Conservation (phyloP, 2,113 vertebrate genomes). For the Oplegnathus fasciatus region DNA sequence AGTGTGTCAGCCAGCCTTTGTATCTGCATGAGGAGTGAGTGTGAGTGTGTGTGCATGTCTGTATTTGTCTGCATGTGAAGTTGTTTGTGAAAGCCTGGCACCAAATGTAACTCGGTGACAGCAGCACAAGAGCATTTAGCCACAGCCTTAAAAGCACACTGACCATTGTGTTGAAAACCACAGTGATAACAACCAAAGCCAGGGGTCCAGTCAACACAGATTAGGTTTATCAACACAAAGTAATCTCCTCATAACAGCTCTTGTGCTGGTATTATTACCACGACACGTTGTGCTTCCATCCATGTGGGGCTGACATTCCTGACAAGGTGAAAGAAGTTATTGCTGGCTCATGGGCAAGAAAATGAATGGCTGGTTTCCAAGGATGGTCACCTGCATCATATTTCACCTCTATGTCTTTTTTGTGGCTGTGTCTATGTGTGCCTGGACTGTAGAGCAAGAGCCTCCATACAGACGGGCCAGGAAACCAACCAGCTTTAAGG, state of each 20-base stretch:
- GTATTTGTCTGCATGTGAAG: conserved; percentile 8
- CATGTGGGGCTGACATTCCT: conserved; percentile 55
- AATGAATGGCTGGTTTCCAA: conserved; percentile 46
- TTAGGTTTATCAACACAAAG: conserved; percentile 63
- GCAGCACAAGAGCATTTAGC: conserved; percentile 37
- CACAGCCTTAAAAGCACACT: conserved; percentile 23
- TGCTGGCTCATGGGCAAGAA: conserved; percentile 31
- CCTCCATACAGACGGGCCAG: neutral
- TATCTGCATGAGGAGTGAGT: neutral
- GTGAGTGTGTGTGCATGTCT: neutral
- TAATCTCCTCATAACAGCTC: conserved; percentile 48
- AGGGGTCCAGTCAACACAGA: conserved; percentile 51
- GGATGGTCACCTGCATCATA: conserved; percentile 51
- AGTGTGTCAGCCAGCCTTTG: conserved; percentile 39
- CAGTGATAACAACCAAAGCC: conserved; percentile 43
- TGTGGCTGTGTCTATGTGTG: neutral
- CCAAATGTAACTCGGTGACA: conserved; percentile 40
- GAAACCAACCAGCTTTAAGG: neutral
- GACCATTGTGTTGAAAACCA: conserved; percentile 51
- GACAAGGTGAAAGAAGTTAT: conserved; percentile 51
- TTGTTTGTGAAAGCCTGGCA: conserved; percentile 19
- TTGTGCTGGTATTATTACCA: conserved; percentile 36
- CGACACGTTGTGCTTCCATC: conserved; percentile 21
- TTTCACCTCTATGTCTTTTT: conserved; percentile 44
- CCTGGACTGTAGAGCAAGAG: neutral